A percentile compares a stretch with the other conserved stretches of the same genome.
Evolutionary conservation across 2,888 invertebrate genomes (phyloP).

Genomic region (Himalopsyche anomala): DNA sequence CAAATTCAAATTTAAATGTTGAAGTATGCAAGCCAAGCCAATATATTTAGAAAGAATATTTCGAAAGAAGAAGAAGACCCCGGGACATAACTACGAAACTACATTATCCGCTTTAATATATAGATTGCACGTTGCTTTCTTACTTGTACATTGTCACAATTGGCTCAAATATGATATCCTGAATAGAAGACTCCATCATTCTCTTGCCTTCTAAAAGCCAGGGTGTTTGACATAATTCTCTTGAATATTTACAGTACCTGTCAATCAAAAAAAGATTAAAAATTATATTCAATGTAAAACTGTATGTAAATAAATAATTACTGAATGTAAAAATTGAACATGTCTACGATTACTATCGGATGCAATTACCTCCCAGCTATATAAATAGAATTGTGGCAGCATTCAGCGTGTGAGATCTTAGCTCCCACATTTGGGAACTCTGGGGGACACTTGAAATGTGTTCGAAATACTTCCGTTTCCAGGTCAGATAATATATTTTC

Average conservation of each 20-base stretch:
- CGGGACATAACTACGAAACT: too few species aligned
- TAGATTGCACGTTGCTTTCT: conserved; percentile 69
- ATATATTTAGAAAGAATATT: too few species aligned
- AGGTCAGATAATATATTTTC: conserved; percentile 76
- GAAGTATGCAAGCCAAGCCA: too few species aligned
- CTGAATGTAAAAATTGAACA: not conserved
- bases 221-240: conserved; percentile 94
- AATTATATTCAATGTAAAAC: not conserved
- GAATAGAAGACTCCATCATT: conserved; percentile 90
- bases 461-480: conserved; percentile 73
- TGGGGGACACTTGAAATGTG: conserved; percentile 77
- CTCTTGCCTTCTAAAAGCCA: conserved; percentile 91
- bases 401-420: conserved; percentile 75
- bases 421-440: conserved; percentile 71
- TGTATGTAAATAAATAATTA: not conserved
- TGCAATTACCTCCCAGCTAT: conserved; percentile 79
- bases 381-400: conserved; percentile 79
- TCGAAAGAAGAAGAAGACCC: too few species aligned
- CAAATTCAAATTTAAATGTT: too few species aligned
- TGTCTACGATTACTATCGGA: not conserved
- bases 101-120: too few species aligned
- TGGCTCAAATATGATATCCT: conserved; percentile 88
- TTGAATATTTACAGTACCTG: conserved; percentile 91
- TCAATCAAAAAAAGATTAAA: conserved; percentile 57
- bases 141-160: conserved; percentile 80